Percentiles rank a stretch among this genome's conserved stretches.
phyloP scores from a whole-genome alignment of 1,140 invertebrate genomes.

The Aphidius ervi region DNA sequence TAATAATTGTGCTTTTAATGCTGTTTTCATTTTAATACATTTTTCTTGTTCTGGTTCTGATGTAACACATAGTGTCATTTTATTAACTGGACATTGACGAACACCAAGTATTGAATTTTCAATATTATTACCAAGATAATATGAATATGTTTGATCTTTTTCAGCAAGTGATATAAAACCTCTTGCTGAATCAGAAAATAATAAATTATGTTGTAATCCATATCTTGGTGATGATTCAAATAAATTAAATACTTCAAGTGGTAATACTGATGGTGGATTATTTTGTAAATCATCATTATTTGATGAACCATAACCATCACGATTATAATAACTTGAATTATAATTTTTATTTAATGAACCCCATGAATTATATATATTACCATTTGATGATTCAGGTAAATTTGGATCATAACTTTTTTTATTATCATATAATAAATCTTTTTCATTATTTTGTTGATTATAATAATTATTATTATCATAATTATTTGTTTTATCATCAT shows the following conservation, averaged over 20 bases:
- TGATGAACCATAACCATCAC: neutral
- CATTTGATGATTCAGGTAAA: conserved; percentile 29
- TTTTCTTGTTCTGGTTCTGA: conserved; percentile 87
- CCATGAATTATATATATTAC: neutral
- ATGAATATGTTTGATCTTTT: conserved; percentile 59
- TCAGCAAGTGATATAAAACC: conserved; percentile 60
- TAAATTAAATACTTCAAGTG: conserved; percentile 61
- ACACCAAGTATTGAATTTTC: conserved; percentile 69
- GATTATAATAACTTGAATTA: conserved; percentile 9
- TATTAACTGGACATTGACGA: conserved; percentile 72
- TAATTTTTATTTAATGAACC: neutral
- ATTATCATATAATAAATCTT: conserved; percentile 15
- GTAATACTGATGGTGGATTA: conserved; percentile 28
- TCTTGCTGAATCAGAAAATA: conserved; percentile 69
- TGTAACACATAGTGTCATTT: conserved; percentile 83
- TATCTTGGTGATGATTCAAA: conserved; percentile 70
- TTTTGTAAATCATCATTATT: neutral
- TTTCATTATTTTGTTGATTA: conserved; percentile 29
- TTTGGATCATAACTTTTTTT: conserved; percentile 22
- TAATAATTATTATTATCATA: conserved; percentile 31
- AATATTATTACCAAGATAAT: conserved; percentile 58
- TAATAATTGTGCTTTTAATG: conserved; percentile 79
- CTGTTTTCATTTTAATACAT: conserved; percentile 90
- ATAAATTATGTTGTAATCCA: conserved; percentile 61
- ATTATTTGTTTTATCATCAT: conserved; percentile 24